phyloP scores from a whole-genome alignment of 2,113 vertebrate species.

The Bos taurus region DNA sequence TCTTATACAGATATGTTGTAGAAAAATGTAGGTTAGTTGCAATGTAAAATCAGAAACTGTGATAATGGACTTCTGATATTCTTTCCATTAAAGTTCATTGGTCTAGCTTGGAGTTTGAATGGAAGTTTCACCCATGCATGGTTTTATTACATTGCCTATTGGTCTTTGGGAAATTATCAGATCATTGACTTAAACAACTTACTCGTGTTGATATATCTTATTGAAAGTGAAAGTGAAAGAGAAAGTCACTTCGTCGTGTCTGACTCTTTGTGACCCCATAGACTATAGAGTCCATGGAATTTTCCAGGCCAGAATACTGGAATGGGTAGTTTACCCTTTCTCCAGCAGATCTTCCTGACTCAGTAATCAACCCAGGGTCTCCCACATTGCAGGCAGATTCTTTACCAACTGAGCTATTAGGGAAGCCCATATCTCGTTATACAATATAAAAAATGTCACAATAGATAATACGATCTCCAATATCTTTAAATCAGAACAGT shows the following conservation, averaged over 20 bases:
- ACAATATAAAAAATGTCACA: background rate
- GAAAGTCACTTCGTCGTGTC: background rate
- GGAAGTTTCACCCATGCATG: background rate
- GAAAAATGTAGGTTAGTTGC: background rate
- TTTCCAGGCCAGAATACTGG: background rate
- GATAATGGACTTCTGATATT: background rate
- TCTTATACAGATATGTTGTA: background rate
- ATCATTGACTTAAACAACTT: background rate
- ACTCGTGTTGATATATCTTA: background rate
- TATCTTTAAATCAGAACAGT: background rate
- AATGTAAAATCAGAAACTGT: background rate
- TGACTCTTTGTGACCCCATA: background rate
- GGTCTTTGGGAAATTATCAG: background rate
- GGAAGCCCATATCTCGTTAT: background rate
- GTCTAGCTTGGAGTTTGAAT: background rate
- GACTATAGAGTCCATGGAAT: background rate
- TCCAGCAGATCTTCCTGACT: background rate
- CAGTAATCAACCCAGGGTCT: background rate
- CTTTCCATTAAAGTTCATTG: background rate
- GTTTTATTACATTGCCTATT: background rate
- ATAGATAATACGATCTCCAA: background rate
- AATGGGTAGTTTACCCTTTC: background rate
- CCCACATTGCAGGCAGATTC: background rate
- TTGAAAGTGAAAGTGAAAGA: background rate
- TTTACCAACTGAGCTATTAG: background rate